Evolutionary conservation across 1,140 invertebrate species (phyloP).

Genomic region (Drosophila pruinosa): DNA sequence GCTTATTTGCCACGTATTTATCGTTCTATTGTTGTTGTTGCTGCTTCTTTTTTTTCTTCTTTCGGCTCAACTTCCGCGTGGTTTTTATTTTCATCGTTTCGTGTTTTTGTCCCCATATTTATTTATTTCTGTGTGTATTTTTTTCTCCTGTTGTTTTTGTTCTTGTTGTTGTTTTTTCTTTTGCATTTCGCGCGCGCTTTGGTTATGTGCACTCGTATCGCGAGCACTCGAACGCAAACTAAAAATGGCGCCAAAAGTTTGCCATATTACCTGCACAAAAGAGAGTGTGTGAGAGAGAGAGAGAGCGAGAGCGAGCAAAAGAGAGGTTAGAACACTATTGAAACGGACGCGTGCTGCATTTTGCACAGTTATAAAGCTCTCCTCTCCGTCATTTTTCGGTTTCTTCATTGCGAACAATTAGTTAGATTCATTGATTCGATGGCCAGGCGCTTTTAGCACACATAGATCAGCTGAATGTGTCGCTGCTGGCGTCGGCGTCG

Average conservation of each 20-base stretch:
- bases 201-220: constrained; percentile 63
- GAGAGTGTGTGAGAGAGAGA: constrained; percentile 8
- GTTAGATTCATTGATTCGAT: constrained; percentile 2
- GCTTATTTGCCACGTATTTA: neutral
- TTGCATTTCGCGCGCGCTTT: constrained; percentile 49
- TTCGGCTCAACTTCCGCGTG: neutral
- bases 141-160: constrained; percentile 4
- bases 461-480: constrained; percentile 18
- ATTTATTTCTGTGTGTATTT: constrained; percentile 15
- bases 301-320: constrained; percentile 19
- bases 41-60: neutral
- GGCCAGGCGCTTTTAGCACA: neutral
- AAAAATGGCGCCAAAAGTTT: constrained; percentile 79
- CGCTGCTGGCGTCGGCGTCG: neutral
- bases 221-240: constrained; percentile 70
- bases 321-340: constrained; percentile 6
- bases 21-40: neutral
- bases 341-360: constrained; percentile 45
- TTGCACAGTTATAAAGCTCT: constrained; percentile 55
- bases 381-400: constrained; percentile 59
- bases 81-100: constrained; percentile 4
- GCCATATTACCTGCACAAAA: constrained; percentile 35
- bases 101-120: constrained; percentile 21
- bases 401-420: constrained; percentile 7
- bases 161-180: constrained; percentile 11